phyloP scores from a whole-genome alignment of 2,113 vertebrate species.

The Rutilus rutilus region DNA sequence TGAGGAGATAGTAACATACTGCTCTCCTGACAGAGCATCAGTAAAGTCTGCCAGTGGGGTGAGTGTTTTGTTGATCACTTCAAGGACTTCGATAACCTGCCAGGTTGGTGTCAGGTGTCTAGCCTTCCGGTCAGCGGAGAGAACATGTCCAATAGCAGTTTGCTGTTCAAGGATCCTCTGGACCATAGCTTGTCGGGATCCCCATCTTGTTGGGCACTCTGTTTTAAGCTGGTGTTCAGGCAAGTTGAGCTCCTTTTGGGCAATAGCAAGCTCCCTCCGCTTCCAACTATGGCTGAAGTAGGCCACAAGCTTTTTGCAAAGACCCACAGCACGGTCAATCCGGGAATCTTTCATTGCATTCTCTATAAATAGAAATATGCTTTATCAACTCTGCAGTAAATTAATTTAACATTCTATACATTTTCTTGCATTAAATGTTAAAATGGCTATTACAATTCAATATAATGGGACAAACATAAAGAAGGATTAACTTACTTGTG shows the following conservation, averaged over 20 bases:
- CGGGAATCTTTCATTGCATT: background rate
- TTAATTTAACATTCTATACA: no score
- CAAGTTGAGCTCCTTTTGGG: background rate
- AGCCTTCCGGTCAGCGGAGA: background rate
- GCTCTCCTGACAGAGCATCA: background rate
- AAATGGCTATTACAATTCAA: no score
- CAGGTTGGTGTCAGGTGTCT: background rate
- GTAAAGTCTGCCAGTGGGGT: background rate
- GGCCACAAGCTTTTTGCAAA: constrained; percentile 6
- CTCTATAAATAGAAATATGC: background rate
- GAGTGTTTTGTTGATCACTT: background rate
- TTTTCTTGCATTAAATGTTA: no score
- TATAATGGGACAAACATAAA: no score
- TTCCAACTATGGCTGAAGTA: constrained; percentile 9
- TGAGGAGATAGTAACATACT: background rate
- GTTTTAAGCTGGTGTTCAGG: background rate
- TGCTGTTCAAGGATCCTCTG: constrained; percentile 5
- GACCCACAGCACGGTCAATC: background rate
- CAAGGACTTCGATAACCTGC: background rate
- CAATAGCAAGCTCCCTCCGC: background rate
- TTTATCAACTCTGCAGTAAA: no score
- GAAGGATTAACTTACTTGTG: background rate
- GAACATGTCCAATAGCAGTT: background rate
- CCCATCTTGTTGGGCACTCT: background rate
- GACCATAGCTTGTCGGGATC: background rate